Base-by-base conservation (phyloP, 2,113 vertebrate species). In the Toxotes chatareus region DNA sequence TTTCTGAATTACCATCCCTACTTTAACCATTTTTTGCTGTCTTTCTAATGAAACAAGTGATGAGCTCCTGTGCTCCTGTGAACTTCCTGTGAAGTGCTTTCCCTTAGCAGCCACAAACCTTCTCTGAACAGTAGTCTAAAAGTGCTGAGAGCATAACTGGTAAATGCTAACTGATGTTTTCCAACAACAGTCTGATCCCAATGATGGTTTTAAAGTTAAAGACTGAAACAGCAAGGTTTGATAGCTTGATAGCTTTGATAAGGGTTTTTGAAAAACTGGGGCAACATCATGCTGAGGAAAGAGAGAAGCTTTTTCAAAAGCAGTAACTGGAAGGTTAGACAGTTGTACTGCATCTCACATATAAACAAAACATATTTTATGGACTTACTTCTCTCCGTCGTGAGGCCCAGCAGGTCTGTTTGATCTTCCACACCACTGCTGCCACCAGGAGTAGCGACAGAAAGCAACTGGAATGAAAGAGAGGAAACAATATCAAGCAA, bases 381-480 rank as follows among this genome's bases (percentile, higher is more conserved):
- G 75, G 42, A 92, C 89, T 91, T 96, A 99, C 98, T 95, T 99
- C 98, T 96, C 98, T 96, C 72, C 98, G 95, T n/a, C 98, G 96
- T 79, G 98, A 99, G 74, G 98, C 98, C 98, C 98, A 99, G 87
- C 98, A 99, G 27, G 98, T 99, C 92, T 99, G 98, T 85, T 99
- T 99, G 94, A 99, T 97, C 95, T 99, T 99, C 98, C 98, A 99
- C 73, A 99, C 97, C 78, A 99, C 97, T 27, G 98, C 98, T n/a
- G 98, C 98, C 91, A 99, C 98, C 95, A 99, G 94, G 71, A 99
- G 94, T 21, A 99, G 94, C 2, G 98, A 99, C 62, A 99, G 94
- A 93, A 99, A 99, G 92, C 98, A 99, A 94, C 98, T 99, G 94
- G 91, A 94, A 91, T 49, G 13, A 55, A 60, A 77, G 38, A 85